Conservation (phyloP, 2,797 vertebrate genomes). For the Nyctibius grandis region DNA sequence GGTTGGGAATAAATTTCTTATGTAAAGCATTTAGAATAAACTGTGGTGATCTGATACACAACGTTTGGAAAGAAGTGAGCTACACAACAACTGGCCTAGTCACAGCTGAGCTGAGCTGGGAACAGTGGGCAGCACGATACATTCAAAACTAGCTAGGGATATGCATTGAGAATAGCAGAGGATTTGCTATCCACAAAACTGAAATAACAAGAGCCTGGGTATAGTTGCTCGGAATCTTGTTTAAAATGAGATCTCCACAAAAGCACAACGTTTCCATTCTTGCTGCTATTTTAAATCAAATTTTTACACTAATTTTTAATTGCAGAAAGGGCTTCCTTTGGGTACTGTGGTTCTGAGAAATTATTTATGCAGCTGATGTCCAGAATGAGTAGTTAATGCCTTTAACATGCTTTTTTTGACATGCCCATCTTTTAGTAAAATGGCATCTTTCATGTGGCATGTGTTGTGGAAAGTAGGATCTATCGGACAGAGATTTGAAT, state of each 20-base stretch:
- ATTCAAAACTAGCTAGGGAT: neutral
- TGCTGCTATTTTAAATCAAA: neutral
- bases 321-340: neutral
- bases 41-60: neutral
- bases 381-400: neutral
- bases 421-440: neutral
- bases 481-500: neutral
- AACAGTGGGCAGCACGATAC: neutral
- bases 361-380: neutral
- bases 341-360: neutral
- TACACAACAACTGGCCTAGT: neutral
- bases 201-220: neutral
- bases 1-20: neutral
- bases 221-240: neutral
- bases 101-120: neutral
- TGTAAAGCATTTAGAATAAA: neutral
- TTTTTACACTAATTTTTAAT: neutral
- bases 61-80: neutral
- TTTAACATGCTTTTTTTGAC: neutral
- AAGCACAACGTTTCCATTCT: neutral
- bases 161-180: neutral
- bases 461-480: neutral
- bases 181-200: neutral
- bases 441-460: neutral
- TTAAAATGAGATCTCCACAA: neutral